Conservation (phyloP, 2,113 vertebrate genomes). For the Melanotaenia duboulayi region DNA sequence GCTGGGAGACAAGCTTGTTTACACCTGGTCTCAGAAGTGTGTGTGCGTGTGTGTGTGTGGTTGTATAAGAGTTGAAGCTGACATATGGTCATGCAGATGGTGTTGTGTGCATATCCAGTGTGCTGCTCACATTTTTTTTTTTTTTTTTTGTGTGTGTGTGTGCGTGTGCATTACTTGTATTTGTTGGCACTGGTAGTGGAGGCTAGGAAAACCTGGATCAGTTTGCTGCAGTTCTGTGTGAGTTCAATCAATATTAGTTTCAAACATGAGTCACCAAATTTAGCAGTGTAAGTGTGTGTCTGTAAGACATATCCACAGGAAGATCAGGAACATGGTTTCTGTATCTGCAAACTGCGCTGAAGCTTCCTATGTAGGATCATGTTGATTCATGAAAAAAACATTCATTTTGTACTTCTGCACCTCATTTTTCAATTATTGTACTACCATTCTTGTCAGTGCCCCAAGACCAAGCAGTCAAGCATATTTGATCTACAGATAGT, state of each 20-base stretch:
- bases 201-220: slow-evolving; percentile 12
- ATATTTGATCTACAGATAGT: too few species aligned
- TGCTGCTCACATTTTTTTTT: slow-evolving; percentile 15
- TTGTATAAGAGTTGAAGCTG: slow-evolving; percentile 20
- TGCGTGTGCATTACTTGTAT: slow-evolving; percentile 13
- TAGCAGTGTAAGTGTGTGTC: neutral
- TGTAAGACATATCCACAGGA: neutral
- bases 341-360: too few species aligned
- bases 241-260: slow-evolving; percentile 3
- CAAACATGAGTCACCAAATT: neutral
- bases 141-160: too few species aligned
- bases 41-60: slow-evolving; percentile 16
- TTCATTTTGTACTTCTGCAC: too few species aligned
- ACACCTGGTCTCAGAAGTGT: slow-evolving; percentile 55
- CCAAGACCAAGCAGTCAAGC: too few species aligned
- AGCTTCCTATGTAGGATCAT: neutral
- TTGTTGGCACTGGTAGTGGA: neutral
- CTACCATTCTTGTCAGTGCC: too few species aligned
- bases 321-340: too few species aligned
- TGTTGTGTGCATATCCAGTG: slow-evolving; percentile 24
- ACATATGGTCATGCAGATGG: slow-evolving; percentile 65
- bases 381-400: neutral
- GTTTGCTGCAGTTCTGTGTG: neutral
- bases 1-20: slow-evolving; percentile 61
- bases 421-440: too few species aligned